A percentile compares a stretch with the other conserved stretches of the same genome.
Evolutionary conservation across 2,888 invertebrate species (phyloP).

Genomic region (Dryococelus australis): DNA sequence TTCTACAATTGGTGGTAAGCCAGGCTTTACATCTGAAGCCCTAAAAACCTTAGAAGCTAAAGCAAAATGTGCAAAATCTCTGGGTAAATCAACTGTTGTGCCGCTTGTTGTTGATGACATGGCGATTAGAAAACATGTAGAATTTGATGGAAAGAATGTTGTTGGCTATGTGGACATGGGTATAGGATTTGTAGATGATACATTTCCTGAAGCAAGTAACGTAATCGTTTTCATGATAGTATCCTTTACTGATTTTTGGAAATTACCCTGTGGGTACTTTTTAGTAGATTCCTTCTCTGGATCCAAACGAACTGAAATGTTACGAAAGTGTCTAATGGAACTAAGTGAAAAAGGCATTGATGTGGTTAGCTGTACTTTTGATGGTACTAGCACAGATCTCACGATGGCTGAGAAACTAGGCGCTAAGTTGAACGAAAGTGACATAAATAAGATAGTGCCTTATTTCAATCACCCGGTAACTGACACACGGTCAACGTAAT

Average conservation of each 20-base stretch:
- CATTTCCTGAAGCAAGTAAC: background rate
- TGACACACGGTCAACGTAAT: background rate
- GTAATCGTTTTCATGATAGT: background rate
- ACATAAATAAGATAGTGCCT: background rate
- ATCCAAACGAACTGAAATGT: background rate
- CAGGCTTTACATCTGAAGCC: background rate
- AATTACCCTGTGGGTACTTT: background rate
- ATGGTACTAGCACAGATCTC: background rate
- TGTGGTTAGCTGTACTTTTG: background rate
- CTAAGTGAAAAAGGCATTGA: background rate
- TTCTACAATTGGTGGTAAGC: background rate
- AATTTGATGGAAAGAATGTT: background rate
- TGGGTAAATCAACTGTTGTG: background rate
- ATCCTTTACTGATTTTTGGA: background rate
- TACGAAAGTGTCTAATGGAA: background rate
- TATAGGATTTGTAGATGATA: background rate
- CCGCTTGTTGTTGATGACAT: background rate
- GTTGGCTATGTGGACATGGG: background rate
- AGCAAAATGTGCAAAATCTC: background rate
- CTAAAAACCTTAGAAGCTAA: background rate
- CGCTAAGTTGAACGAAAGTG: background rate
- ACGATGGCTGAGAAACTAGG: background rate
- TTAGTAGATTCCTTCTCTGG: background rate
- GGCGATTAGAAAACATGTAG: background rate
- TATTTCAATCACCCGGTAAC: background rate